Base-by-base conservation (phyloP, 1,140 invertebrate genomes). In the Ceratoteleas bidentatus region DNA sequence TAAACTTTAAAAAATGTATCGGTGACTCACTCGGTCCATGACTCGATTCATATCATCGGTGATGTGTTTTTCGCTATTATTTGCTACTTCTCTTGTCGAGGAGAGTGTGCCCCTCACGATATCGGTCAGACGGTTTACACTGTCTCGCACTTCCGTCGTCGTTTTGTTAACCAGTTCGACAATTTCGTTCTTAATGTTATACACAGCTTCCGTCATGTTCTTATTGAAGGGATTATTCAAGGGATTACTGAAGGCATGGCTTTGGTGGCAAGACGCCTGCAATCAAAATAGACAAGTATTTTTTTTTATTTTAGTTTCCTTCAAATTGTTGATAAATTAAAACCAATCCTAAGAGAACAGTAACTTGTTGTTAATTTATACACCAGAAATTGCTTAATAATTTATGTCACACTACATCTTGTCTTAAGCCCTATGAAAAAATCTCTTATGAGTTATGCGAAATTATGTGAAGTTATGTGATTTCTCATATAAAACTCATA, bases 121-220 rank as follows among this genome's bases (percentile, higher is more conserved):
- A n/a, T 61, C 24, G 33, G 52, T 72, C 6, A 69, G 50, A 15
- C 58, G n/a, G 0, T 36, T 14, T 6, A 83, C 58, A 47, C 49
- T 62, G 2, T 74, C 45, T 14, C 32, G 57, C 8, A 83, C 38
- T 56, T 76, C 58, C 0, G 69, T 11, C 3, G 62, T 60, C 38
- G 70, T 61, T 64, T 70, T 77, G 14, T 77, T 68, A 0, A 80
- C 60, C 13, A 72, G 38, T 6, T 57, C 10, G 4, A 84, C 66
- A 53, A 82, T 57, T 78, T 83, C 24, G 43, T 83, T 47, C 9
- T 57, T 73, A 40, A 78, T 61, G 6, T 50, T 57, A 0, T 34
- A 0, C 5, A 66, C 32, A 10, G 50, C 43, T 0, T 68, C 24
- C 7, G 53, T 43, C 2, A 43, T 0, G 34, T 68, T 76, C 36